Evolutionary conservation across 2,113 vertebrate species (phyloP).

Genomic region (Cariama cristata): DNA sequence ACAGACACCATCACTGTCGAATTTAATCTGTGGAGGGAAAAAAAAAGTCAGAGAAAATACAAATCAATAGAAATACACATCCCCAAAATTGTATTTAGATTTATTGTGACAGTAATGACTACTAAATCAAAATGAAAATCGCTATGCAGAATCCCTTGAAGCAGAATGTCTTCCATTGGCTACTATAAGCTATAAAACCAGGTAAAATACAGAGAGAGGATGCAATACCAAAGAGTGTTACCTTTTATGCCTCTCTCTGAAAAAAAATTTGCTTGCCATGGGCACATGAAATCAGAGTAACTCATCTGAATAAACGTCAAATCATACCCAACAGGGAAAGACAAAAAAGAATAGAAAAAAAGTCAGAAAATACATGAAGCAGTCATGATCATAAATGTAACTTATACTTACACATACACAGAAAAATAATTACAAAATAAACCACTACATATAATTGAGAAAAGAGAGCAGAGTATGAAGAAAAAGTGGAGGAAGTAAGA

Average conservation of each 20-base stretch:
- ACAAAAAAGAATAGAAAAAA: not conserved
- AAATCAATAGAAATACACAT: not conserved
- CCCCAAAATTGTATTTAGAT: not conserved
- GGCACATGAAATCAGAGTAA: not conserved
- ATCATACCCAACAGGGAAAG: not conserved
- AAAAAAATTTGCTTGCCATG: not conserved
- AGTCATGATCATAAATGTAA: not conserved
- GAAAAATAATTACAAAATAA: not conserved
- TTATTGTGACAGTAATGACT: not conserved
- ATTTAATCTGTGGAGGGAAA: conserved; percentile 80
- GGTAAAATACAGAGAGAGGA: not conserved
- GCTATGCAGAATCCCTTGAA: not conserved
- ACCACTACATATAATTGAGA: not conserved
- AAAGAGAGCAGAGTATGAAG: not conserved
- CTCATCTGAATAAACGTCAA: not conserved
- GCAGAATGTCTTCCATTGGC: not conserved
- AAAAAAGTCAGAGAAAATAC: conserved; percentile 6
- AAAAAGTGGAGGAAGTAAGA: not conserved
- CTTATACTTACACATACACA: not conserved
- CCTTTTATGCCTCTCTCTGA: not conserved
- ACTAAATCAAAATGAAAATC: not conserved
- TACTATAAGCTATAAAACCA: not conserved
- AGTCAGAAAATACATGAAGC: not conserved
- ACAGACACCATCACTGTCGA: conserved; percentile 95
- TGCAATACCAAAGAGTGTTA: not conserved